Base-by-base conservation (phyloP, 2,113 vertebrate genomes). In the Oostethus manadensis region DNA sequence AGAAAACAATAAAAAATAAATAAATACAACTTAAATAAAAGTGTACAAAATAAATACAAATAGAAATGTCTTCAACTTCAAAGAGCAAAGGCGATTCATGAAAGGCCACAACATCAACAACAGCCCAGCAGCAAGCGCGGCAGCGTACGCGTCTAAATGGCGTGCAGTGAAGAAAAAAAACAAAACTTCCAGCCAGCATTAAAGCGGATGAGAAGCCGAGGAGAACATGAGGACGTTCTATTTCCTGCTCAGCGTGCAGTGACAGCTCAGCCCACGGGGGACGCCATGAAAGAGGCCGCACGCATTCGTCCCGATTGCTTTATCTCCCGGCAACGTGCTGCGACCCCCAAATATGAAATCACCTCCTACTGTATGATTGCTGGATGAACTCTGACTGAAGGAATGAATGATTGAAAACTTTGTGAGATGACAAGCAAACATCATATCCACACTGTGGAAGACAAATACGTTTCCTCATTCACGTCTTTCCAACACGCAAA, bases 121-220 rank as follows among this genome's bases (percentile, higher is more conserved):
- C 38, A 35, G 6, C 11, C 38, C 38, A 42, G 11, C 38, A 42
- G 59, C 45, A 71, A 63, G 46, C 60, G 23, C 51, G 33, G 49
- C 21, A n/a, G 68, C 2, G 18, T 46, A 35, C 6, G 17, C 13
- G 26, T 64, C 23, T 26, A 33, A 66, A 51, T 56, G 0, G 2
- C 59, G 50, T 61, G 51, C 26, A 40, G 46, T 66, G 17, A 1
- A 56, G 43, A 49, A 17, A 40, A 64, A 63, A 53, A 46, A 60
- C 61, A 65, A 11, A 42, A 13, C 3, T 13, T 14, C 76, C 56
- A 51, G 71, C 22, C 74, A 71, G 69, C 50, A 0, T 74, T 64
- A 66, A 58, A 18, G 46, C 0, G 51, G 18, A 66, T 66, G 51
- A 10, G 23, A 72, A 68, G 60, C 15, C 0, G 3, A 18, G 40